Conservation (phyloP, 92 coral and sea anemone genomes). For the Nematostella vectensis region DNA sequence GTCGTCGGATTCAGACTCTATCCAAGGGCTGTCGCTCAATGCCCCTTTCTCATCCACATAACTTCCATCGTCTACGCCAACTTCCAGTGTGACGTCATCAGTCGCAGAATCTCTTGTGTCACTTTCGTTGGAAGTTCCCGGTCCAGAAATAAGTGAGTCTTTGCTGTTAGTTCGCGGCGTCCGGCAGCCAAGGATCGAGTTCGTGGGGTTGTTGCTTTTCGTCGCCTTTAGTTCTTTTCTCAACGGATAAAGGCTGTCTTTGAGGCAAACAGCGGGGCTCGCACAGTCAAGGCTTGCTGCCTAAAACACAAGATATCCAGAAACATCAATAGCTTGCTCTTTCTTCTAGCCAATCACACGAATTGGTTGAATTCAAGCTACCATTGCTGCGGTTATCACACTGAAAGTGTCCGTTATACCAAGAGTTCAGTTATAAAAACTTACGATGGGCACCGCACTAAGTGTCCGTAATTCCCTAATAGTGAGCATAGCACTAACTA, state of each 20-base stretch:
- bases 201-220: conserved; percentile 1
- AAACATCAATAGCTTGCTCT: no score
- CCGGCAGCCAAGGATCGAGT: conserved; percentile 3
- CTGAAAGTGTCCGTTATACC: no score
- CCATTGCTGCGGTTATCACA: no score
- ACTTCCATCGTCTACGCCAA: not conserved
- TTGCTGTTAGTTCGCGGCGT: conserved; percentile 1
- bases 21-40: conserved; percentile 32
- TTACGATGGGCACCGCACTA: no score
- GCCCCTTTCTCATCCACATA: conserved; percentile 8
- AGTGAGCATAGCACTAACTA: no score
- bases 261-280: conserved; percentile 61
- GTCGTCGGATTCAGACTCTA: conserved; percentile 5
- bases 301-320: conserved; percentile 17
- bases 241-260: conserved; percentile 70
- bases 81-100: conserved; percentile 1
- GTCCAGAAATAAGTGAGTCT: conserved; percentile 1
- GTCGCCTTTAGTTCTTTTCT: conserved; percentile 52
- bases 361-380: no score
- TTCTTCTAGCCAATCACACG: no score
- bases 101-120: not conserved
- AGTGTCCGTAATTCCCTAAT: no score
- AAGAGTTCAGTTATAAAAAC: no score
- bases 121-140: conserved; percentile 2
- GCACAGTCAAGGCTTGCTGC: conserved; percentile 38